Percentiles rank a stretch among this genome's conserved stretches.
Conservation (phyloP, 2,113 vertebrate species). For the Leptodactylus fuscus region DNA sequence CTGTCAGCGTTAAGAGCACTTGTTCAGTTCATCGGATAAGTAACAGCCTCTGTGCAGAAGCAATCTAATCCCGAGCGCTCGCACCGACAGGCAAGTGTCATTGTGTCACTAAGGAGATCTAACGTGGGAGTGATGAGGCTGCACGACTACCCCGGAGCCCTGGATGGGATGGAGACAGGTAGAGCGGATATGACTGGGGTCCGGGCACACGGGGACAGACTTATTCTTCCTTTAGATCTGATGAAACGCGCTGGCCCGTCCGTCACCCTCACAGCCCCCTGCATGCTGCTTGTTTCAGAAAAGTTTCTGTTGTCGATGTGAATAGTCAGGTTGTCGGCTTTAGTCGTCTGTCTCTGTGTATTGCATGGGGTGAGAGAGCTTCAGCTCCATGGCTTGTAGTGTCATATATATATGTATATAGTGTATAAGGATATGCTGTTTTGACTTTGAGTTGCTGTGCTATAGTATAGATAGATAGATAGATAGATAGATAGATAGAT, state of each 20-base stretch:
- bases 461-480: not conserved
- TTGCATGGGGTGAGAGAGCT: not conserved
- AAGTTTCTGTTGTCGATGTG: conserved; percentile 9
- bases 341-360: not conserved
- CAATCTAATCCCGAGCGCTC: not conserved
- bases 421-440: not conserved
- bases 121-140: conserved; percentile 23
- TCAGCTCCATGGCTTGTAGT: not conserved
- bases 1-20: not conserved
- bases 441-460: not conserved
- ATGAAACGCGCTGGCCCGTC: too few relatives aligned
- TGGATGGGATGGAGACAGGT: conserved; percentile 35
- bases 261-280: not conserved
- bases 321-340: not conserved
- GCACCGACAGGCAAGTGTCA: conserved; percentile 1
- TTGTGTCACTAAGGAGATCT: conserved; percentile 45
- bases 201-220: not conserved
- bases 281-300: not conserved
- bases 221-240: too few relatives aligned
- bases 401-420: not conserved
- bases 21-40: conserved; percentile 7
- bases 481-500: too few relatives aligned
- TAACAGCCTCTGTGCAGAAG: not conserved
- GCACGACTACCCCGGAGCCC: not conserved
- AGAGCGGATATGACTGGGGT: not conserved